phyloP scores from a whole-genome alignment of 2,888 invertebrate species.

The Nycteola revayana region DNA sequence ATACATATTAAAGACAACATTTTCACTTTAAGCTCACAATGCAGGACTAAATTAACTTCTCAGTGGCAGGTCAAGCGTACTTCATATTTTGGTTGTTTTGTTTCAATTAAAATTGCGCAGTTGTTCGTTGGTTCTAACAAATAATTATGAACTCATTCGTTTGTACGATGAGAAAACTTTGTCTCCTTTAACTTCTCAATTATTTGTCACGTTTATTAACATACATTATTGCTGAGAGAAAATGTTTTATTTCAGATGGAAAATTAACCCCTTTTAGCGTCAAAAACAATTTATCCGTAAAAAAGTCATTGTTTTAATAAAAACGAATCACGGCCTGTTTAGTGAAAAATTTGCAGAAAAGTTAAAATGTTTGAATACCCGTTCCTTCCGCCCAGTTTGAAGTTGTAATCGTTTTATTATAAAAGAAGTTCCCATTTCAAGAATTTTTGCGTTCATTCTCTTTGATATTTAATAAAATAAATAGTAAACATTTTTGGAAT shows the following conservation, averaged over 20 bases:
- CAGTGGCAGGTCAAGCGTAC: conserved; percentile 54
- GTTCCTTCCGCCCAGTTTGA: conserved; percentile 21
- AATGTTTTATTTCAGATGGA: conserved; percentile 20
- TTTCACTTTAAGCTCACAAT: too few relatives aligned
- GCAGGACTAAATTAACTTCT: conserved; percentile 41
- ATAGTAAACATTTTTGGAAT: too few relatives aligned
- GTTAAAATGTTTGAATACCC: conserved; percentile 23
- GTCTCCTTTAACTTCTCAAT: conserved; percentile 43
- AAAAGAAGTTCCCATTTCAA: conserved; percentile 11
- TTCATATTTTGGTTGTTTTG: conserved; percentile 59
- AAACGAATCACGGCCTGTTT: conserved; percentile 20
- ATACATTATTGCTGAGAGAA: conserved; percentile 17
- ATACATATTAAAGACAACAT: too few relatives aligned
- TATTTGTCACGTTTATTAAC: conserved; percentile 38
- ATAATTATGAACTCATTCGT: conserved; percentile 68
- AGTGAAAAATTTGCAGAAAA: conserved; percentile 22
- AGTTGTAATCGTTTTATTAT: conserved; percentile 15
- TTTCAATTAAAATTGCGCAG: conserved; percentile 65
- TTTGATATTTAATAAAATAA: too few relatives aligned
- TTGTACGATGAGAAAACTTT: conserved; percentile 67
- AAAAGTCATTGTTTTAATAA: conserved; percentile 20
- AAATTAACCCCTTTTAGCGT: conserved; percentile 19
- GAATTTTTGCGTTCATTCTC: not conserved
- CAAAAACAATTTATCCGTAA: conserved; percentile 26
- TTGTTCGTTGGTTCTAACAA: conserved; percentile 56